These are phyloP conservation scores for Tragelaphus imberbis DNA, from an alignment of 2,113 vertebrate genomes.

Conservation along the genomic window DNA sequence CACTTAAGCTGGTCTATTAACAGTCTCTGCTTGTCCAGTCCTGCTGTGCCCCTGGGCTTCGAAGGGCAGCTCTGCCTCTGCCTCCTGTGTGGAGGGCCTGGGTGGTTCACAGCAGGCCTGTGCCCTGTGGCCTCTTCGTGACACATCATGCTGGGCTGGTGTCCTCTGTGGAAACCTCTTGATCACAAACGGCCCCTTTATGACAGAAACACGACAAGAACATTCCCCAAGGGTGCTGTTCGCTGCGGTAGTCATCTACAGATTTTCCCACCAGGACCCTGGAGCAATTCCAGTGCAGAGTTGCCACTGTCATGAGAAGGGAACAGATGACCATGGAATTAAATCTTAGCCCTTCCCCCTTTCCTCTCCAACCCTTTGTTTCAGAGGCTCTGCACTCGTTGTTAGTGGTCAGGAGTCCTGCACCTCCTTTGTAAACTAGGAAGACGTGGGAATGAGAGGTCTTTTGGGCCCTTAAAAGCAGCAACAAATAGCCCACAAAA, in stretches of 20 bases:
- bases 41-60: background rate
- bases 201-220: slow-evolving; percentile 47
- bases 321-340: slow-evolving; percentile 67
- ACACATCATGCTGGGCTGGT: background rate
- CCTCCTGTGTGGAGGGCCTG: background rate
- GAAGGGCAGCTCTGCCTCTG: background rate
- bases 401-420: slow-evolving; percentile 58
- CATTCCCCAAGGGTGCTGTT: slow-evolving; percentile 68
- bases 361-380: slow-evolving; percentile 15
- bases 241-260: slow-evolving; percentile 60
- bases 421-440: slow-evolving; percentile 56
- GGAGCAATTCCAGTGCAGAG: slow-evolving; percentile 77
- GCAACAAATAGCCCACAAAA: slow-evolving; percentile 67
- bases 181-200: slow-evolving; percentile 43
- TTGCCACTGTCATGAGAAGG: slow-evolving; percentile 76
- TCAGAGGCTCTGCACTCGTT: background rate
- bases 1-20: background rate
- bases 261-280: slow-evolving; percentile 79
- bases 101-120: background rate
- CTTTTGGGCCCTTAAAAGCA: slow-evolving; percentile 46
- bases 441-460: slow-evolving; percentile 69
- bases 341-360: background rate
- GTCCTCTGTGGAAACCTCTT: slow-evolving; percentile 44
- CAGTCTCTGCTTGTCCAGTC: background rate
- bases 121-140: background rate